Conservation (phyloP, 2,113 vertebrate species). For the Shinisaurus crocodilurus region DNA sequence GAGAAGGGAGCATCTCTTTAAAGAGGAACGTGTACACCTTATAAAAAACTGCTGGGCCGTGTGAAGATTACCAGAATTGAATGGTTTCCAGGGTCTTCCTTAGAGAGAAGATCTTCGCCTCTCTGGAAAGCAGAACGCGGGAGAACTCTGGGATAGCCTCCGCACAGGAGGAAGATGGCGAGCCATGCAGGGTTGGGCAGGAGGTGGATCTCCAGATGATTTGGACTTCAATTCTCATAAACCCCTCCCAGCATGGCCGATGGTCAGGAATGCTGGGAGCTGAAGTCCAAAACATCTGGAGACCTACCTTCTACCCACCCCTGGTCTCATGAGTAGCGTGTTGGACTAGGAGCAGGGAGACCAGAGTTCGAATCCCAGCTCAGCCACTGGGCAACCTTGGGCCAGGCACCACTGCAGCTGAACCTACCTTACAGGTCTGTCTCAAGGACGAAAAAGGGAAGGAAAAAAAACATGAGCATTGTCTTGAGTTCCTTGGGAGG, state of each 20-base stretch:
- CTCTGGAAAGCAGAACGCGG: conserved; percentile 1
- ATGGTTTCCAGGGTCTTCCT: background rate
- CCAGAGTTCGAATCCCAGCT: background rate
- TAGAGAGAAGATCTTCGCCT: background rate
- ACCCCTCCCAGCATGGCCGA: too few species aligned
- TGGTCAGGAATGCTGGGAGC: too few species aligned
- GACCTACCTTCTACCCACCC: too few species aligned
- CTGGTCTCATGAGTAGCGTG: background rate
- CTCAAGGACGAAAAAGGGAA: background rate
- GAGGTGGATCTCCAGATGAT: too few species aligned
- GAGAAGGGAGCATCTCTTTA: background rate
- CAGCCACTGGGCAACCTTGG: too few species aligned
- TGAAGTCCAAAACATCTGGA: too few species aligned
- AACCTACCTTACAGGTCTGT: background rate
- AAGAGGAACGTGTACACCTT: background rate
- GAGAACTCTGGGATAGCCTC: background rate
- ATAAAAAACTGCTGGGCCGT: background rate
- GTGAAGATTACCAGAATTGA: background rate
- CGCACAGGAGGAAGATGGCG: background rate
- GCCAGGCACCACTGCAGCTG: too few species aligned
- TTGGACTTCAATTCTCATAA: too few species aligned
- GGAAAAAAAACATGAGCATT: background rate
- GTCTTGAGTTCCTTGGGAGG: background rate
- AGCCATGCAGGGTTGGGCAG: too few species aligned
- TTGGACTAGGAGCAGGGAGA: background rate